Base-by-base conservation (phyloP, 2,888 invertebrate genomes). In the Pollenia labialis region DNA sequence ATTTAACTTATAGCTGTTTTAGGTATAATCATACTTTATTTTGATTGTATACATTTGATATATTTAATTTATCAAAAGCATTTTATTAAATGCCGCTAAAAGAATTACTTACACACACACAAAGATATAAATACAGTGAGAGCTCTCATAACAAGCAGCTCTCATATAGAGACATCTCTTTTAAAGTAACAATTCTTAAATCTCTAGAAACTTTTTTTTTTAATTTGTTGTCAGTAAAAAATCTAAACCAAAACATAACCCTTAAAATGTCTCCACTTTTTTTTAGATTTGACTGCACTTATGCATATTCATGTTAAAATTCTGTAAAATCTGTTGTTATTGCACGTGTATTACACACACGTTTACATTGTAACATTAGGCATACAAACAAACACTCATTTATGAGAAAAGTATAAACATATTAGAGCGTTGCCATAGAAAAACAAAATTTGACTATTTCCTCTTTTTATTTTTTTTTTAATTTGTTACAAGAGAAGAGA, bases 391-490 rank as follows among this genome's bases (percentile, higher is more conserved):
- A 7, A 52, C 14, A 50, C 50, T 50, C 14, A 52, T 52, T 52
- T n/a, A n/a, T 3, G n/a, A 52, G 6, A 60, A 66, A 46, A 12
- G n/a, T 12, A 40, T 16, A 40, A 52, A 40, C 40, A 11, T 60
- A 52, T 69, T 14, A 16, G 9, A n/a, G 32, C 7, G 52, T 69
- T 69, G 52, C 66, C 66, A 32, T 68, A 48, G 46, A 2, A 56
- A 32, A 32, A 10, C 14, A 1, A 58, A 14, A 14, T 58, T 58
- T 32, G 10, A 1, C 6, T 32, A 32, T 32, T 32, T 32, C 32
- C 32, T 32, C 32, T 58, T 32, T 32, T 58, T 23, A 23, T 23
- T 23, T 23, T 23, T 23, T 23, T 2, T 32, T 9, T 58, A 14
- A 3, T 58, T 32, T 7, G 23, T 56, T 14, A 12, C 11, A 23